phyloP scores from a whole-genome alignment of 2,888 invertebrate genomes.

The Philereme transversata region DNA sequence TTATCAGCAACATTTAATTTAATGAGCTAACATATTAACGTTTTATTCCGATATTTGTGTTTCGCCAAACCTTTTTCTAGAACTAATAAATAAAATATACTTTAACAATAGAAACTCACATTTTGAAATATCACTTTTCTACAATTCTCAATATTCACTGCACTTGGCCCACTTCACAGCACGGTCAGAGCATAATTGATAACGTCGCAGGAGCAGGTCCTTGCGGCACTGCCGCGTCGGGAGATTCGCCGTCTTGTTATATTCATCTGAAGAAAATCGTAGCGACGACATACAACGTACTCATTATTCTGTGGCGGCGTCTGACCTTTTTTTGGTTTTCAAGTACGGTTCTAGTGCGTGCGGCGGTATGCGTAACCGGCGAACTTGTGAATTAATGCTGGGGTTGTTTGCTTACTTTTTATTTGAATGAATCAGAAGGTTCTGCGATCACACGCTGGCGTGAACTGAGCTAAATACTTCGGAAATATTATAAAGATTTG shows the following conservation, averaged over 20 bases:
- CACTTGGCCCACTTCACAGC: slow-evolving; percentile 22
- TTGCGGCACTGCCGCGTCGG: slow-evolving; percentile 36
- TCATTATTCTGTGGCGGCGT: slow-evolving; percentile 2
- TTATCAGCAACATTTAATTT: neutral
- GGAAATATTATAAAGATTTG: too few species aligned
- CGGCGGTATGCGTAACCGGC: slow-evolving; percentile 13
- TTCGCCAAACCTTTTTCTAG: neutral
- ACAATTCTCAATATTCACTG: slow-evolving; percentile 19
- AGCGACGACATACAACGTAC: slow-evolving; percentile 13
- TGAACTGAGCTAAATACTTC: neutral
- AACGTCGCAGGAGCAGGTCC: slow-evolving; percentile 33
- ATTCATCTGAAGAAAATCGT: slow-evolving; percentile 34
- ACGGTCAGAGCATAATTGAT: slow-evolving; percentile 19
- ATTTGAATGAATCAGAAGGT: slow-evolving; percentile 4
- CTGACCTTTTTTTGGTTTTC: slow-evolving; percentile 28
- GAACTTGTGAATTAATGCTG: slow-evolving; percentile 17
- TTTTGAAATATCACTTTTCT: slow-evolving; percentile 17
- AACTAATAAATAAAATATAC: neutral
- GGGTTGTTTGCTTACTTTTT: slow-evolving; percentile 11
- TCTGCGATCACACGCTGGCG: neutral
- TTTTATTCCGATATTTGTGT: slow-evolving; percentile 1
- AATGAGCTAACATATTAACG: neutral
- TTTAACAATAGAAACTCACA: slow-evolving; percentile 22
- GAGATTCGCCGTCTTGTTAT: slow-evolving; percentile 32
- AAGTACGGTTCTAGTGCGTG: slow-evolving; percentile 21